Base-by-base conservation (phyloP, 2,888 invertebrate genomes). In the Pachliopta kotzebuea region DNA sequence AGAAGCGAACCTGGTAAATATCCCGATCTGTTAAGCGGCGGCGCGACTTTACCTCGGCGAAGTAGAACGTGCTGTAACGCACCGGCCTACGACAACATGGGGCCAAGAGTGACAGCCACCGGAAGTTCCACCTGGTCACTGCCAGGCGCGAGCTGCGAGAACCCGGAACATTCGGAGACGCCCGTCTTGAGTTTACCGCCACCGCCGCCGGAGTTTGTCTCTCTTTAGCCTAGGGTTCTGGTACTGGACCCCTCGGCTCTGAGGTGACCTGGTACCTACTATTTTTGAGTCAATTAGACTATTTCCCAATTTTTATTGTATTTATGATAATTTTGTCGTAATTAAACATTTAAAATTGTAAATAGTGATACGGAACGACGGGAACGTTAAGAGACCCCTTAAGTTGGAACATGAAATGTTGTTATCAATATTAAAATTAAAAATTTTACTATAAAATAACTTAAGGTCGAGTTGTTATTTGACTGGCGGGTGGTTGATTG, bases 61-160 rank as follows among this genome's bases (percentile, higher is more conserved):
- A 88, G 80, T 69, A 79, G 90, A 67, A 87, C 84, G 53, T 92
- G 88, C 69, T 93, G 88, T 80, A 85, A 91, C 45, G 92, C 88
- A 70, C 94, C 95, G 45, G 96, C 96, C 60, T 97, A 97, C 82
- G 97, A 98, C 86, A 97, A 97, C 85, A 96, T 97, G 96, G 97
- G 97, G 0, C 96, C 97, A 50, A 93, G 97, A 74, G 96, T 97
- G 61, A 97, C 97, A n/a, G 97, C 97, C 18, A 96, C 96, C 0
- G 84, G 97, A 93, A 78, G 97, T 94, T 90, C 97, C 0, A 96
- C 96, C 17, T 94, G 97, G 80, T 97, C 97, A 21, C 88, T 97
- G 72, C 96, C 96, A 67, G 96, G 90, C 45, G 88, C 90, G 1
- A 88, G 83, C 69, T 75, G 83, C 1, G 90, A 90, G 56, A 83